phyloP scores from a whole-genome alignment of 2,888 invertebrate genomes.

The Parochlus steinenii region DNA sequence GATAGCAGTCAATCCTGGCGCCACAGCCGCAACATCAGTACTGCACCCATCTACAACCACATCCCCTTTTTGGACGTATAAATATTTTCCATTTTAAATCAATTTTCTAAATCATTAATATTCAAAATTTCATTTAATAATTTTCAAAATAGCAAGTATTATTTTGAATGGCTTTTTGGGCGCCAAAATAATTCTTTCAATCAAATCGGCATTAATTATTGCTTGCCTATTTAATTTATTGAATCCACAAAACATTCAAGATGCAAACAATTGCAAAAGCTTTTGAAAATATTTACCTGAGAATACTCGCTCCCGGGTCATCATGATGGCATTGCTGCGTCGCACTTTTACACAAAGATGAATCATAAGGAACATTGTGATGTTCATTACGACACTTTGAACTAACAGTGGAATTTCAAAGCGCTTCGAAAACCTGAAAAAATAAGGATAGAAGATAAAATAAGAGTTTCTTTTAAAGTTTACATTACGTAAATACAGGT shows the following conservation, averaged over 20 bases:
- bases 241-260: conserved; percentile 10
- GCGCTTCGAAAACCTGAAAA: conserved; percentile 88
- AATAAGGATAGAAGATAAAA: conserved; percentile 5
- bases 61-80: background rate
- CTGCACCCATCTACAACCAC: conserved; percentile 8
- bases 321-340: conserved; percentile 61
- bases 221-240: background rate
- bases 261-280: conserved; percentile 3
- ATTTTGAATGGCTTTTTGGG: background rate
- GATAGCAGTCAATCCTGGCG: too few species aligned
- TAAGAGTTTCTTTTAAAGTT: conserved; percentile 4
- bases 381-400: conserved; percentile 95
- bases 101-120: background rate
- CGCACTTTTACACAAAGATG: conserved; percentile 79
- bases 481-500: too few species aligned
- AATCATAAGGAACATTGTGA: conserved; percentile 91
- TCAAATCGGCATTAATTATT: background rate
- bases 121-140: background rate
- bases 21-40: conserved; percentile 8
- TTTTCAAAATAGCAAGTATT: background rate
- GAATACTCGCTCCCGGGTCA: conserved; percentile 61
- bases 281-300: conserved; percentile 46
- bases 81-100: conserved; percentile 1
- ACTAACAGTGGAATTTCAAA: conserved; percentile 89
- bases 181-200: background rate